Base-by-base conservation (phyloP, 2,888 invertebrate species). In the Plagodis pulveraria region DNA sequence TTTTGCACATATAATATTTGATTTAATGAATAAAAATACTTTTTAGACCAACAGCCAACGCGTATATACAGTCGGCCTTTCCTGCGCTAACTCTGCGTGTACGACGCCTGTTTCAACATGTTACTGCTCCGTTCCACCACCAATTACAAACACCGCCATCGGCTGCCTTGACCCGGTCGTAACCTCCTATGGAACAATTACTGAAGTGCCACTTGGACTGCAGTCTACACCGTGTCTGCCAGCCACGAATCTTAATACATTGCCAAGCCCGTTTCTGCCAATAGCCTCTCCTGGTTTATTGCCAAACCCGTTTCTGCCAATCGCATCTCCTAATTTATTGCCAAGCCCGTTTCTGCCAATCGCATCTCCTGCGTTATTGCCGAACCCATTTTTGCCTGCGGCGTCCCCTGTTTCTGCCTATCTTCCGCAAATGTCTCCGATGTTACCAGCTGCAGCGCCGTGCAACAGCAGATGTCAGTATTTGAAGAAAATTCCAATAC, bases 401-500 rank as follows among this genome's bases (percentile, higher is more conserved):
- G 78, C 85, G 0, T 86, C 86, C 0, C 83, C 86, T 0, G 70
- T 83, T 2, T 86, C 85, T 0, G 74, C 79, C 0, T 41, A 48
- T 22, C 12, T 78, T 10, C 72, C 76, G 6, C 75, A 77, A 0
- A 67, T 77, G 6, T 71, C 74, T 0, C 72, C 78, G 0, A 35
- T 63, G 0, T 41, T 81, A 10, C 80, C 83, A 0, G 74, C 81
- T 10, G 71, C 71, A 0, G 66, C 67, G 0, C 71, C 77, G 2
- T 76, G 78, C 22, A 66, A 71, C 8, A 76, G 77, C 9, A 73
- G 69, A 11, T 80, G 83, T 34, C 77, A 80, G 38, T 83, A 76
- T 67, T 73, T 87, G 10, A 87, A 76, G 56, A 87, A 85, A 58
- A 83, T 87, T 6, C 84, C 86, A 0, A 83, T 88, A 6, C 83